phyloP scores from a whole-genome alignment of 2,888 invertebrate species.

The Hydrotaea cyrtoneurina region DNA sequence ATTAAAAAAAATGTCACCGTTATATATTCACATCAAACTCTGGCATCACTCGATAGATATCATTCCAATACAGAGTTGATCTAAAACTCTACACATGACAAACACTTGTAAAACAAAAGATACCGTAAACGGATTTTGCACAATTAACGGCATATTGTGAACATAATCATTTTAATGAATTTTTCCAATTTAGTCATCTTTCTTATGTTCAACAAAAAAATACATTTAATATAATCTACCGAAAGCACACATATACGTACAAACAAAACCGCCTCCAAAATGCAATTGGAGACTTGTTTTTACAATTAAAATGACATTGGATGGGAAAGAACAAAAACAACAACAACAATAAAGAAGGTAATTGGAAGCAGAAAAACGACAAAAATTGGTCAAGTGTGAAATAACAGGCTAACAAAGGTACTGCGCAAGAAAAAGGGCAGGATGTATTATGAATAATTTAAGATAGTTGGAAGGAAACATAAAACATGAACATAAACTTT shows the following conservation, averaged over 20 bases:
- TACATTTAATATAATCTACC: not conserved
- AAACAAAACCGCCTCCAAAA: conserved; percentile 35
- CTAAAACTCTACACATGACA: conserved; percentile 20
- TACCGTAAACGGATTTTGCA: conserved; percentile 1
- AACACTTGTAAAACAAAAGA: conserved; percentile 1
- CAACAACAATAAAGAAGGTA: conserved; percentile 28
- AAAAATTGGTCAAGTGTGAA: conserved; percentile 59
- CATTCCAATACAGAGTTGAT: not conserved
- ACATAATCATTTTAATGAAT: not conserved
- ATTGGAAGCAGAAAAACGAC: conserved; percentile 41
- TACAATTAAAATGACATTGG: conserved; percentile 42
- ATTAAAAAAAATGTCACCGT: too few relatives aligned
- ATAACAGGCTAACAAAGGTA: conserved; percentile 30
- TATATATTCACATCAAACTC: too few relatives aligned
- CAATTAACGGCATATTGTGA: not conserved
- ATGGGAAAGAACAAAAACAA: conserved; percentile 20
- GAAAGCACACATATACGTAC: not conserved
- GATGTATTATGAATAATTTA: conserved; percentile 34
- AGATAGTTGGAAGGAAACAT: conserved; percentile 8
- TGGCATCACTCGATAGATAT: too few relatives aligned
- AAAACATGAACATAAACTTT: conserved; percentile 20
- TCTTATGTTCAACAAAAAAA: not conserved
- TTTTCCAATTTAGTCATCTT: conserved; percentile 39
- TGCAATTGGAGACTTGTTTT: conserved; percentile 48
- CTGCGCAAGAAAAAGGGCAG: conserved; percentile 58